Base-by-base conservation (phyloP, 2,113 vertebrate genomes). In the Picathartes gymnocephalus region DNA sequence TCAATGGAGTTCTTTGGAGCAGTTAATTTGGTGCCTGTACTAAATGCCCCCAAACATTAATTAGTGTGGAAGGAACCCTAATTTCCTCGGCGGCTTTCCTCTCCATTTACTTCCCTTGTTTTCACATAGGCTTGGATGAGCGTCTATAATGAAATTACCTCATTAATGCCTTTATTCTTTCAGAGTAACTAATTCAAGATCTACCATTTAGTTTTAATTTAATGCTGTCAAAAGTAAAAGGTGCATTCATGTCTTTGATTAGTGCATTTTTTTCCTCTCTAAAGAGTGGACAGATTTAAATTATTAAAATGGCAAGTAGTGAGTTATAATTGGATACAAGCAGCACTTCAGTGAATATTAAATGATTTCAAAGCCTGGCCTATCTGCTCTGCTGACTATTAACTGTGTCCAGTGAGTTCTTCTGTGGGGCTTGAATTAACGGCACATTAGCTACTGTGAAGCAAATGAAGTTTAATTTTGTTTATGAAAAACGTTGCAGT, bases 281-380 rank as follows among this genome's bases (percentile, higher is more conserved):
- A 77, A 95, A 97, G 97, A 98, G 96, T 93, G 98, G 98, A 98
- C 97, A 98, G 99, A 98, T 99, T 99, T 99, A 99, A 99, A 99
- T 99, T 99, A 99, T 98, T 98, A 99, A 98, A 98, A 98, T 98
- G 98, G 98, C 98, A 97, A 98, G 98, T 98, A 98, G 99, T 97
- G 98, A 99, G 98, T 98, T 99, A 99, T 99, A 99, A 99, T 99
- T 99, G 99, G 98, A 98, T 97, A 98, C 98, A 99, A 99, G 98
- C 98, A 98, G 97, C 98, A 98, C 99, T 99, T 99, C 98, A 98
- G 98, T 92, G 98, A 98, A 99, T 99, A 98, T 98, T 98, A 98
- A 98, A 98, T 97, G 98, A 98, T 98, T 99, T 99, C 98, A 98
- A 97, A 99, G 97, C 93, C 95, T 61, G 64, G 96, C 96, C 97